Percentiles rank a stretch among this genome's conserved stretches.
Conservation (phyloP, 2,113 vertebrate genomes). For the Hypocryptadius cinnamomeus region DNA sequence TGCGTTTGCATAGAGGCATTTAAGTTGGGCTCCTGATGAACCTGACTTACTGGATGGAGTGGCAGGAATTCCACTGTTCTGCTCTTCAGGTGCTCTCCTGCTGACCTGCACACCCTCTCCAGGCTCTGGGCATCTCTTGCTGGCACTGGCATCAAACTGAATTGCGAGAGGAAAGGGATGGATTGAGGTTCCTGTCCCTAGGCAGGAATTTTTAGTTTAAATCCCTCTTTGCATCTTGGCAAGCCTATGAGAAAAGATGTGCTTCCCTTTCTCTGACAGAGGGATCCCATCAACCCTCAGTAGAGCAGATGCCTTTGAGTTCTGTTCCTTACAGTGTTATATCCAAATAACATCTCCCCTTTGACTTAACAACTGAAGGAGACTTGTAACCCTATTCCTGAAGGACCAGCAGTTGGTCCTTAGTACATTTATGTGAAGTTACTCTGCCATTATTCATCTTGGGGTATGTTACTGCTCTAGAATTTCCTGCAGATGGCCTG, state of each 20-base stretch:
- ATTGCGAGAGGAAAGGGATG: neutral
- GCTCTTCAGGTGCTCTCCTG: neutral
- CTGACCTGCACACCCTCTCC: neutral
- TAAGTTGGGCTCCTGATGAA: neutral
- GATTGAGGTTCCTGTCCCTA: neutral
- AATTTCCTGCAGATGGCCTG: neutral
- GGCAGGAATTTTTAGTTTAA: neutral
- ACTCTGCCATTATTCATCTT: neutral
- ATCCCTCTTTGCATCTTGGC: neutral
- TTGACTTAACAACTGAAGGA: neutral
- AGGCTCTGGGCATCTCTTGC: neutral
- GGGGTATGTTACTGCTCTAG: neutral
- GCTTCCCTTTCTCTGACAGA: neutral
- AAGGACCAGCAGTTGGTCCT: fast-evolving
- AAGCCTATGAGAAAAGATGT: neutral
- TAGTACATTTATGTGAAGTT: neutral
- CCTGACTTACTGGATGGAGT: neutral
- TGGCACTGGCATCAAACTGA: neutral
- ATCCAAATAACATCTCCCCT: neutral
- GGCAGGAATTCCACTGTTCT: neutral
- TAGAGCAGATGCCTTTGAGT: neutral
- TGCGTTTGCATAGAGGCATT: neutral
- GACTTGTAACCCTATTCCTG: neutral
- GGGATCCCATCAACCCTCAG: neutral
- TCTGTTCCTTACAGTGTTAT: neutral